Percentiles rank a stretch among this genome's conserved stretches.
phyloP scores from a whole-genome alignment of 2,888 invertebrate genomes.

The Imbricaverruca yamaguchii region DNA sequence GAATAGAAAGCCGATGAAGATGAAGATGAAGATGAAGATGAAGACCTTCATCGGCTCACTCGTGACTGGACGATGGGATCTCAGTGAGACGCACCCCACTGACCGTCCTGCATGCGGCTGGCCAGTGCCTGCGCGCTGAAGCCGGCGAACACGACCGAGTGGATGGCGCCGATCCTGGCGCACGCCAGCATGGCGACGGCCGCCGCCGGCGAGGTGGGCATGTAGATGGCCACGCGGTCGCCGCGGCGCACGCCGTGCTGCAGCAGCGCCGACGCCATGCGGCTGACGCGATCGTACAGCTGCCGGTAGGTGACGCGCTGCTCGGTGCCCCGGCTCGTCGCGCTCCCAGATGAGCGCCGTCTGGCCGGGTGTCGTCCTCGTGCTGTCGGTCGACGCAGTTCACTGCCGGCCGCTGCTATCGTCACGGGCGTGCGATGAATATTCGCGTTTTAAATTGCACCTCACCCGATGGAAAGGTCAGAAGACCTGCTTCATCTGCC shows the following conservation, averaged over 20 bases:
- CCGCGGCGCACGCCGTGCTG: constrained; percentile 42
- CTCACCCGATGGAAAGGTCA: no score
- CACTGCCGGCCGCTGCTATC: constrained; percentile 26
- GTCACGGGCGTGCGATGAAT: no score
- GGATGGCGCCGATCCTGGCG: constrained; percentile 47
- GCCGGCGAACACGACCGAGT: constrained; percentile 48
- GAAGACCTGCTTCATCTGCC: no score
- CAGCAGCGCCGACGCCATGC: constrained; percentile 41
- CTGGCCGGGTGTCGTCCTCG: constrained; percentile 38
- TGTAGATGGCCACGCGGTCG: constrained; percentile 46
- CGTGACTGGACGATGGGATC: no score
- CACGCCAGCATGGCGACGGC: constrained; percentile 47
- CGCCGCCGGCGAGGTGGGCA: constrained; percentile 44
- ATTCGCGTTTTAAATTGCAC: no score
- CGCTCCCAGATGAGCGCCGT: constrained; percentile 46
- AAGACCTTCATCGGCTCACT: no score
- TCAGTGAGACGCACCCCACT: not conserved
- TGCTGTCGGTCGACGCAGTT: constrained; percentile 46
- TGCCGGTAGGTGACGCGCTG: constrained; percentile 35
- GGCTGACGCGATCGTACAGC: constrained; percentile 41
- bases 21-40: no score
- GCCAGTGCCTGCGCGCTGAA: constrained; percentile 47
- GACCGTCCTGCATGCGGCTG: constrained; percentile 32
- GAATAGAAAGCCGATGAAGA: no score
- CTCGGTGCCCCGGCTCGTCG: constrained; percentile 44